These are phyloP conservation scores for Capitulum mitella DNA, from an alignment of 2,888 invertebrate species.

Conservation along the genomic window DNA sequence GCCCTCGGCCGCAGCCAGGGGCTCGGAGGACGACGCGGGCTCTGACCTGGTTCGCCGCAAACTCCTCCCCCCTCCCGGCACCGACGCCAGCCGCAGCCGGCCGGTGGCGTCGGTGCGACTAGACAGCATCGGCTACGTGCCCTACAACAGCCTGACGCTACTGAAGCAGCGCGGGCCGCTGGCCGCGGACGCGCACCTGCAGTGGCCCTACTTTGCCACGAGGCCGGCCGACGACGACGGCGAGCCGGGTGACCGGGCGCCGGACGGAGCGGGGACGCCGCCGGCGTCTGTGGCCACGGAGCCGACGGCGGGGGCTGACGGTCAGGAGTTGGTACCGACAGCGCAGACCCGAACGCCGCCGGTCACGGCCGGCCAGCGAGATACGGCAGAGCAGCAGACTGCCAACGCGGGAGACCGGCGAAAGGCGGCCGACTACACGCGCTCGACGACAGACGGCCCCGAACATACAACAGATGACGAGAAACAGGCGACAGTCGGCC, in stretches of 20 bases:
- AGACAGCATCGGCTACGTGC: not conserved
- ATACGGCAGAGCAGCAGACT: not conserved
- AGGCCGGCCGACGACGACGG: too few species aligned
- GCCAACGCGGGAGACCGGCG: too few species aligned
- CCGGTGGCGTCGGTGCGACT: not conserved
- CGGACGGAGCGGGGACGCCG: not conserved
- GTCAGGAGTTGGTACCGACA: not conserved
- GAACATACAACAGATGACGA: too few species aligned
- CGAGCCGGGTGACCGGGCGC: too few species aligned
- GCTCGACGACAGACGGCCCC: too few species aligned
- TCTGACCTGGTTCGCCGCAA: too few species aligned
- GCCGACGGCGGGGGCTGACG: not conserved
- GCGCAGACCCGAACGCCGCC: not conserved
- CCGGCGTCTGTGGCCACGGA: not conserved
- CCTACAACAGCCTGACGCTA: not conserved
- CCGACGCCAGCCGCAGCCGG: too few species aligned
- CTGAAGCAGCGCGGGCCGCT: not conserved
- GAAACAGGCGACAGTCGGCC: too few species aligned
- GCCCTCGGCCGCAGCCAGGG: too few species aligned
- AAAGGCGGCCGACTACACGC: too few species aligned
- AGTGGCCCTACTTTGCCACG: not conserved
- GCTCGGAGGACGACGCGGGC: too few species aligned
- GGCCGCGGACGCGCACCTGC: not conserved
- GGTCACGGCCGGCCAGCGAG: not conserved
- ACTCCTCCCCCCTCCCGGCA: too few species aligned